Percentiles rank a stretch among this genome's conserved stretches.
Evolutionary conservation across 2,113 vertebrate species (phyloP).

Genomic region (Embiotoca jacksoni): DNA sequence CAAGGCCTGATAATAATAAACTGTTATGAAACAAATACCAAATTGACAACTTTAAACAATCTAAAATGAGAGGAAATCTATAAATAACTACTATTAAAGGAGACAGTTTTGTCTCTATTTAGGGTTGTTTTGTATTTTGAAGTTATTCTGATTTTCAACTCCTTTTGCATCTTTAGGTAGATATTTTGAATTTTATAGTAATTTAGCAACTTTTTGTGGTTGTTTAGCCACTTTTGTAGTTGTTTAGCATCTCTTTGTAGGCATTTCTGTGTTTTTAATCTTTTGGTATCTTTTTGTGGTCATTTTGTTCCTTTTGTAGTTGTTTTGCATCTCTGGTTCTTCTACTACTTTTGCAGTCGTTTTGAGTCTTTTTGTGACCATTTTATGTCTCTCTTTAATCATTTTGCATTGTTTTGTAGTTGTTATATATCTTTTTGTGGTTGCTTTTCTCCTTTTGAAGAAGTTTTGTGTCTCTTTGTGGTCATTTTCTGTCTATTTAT

Average conservation of each 20-base stretch:
- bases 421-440: background rate
- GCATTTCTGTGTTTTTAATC: background rate
- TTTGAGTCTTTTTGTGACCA: background rate
- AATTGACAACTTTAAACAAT: background rate
- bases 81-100: background rate
- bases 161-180: too few relatives aligned
- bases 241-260: background rate
- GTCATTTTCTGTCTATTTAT: background rate
- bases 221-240: rapidly evolving
- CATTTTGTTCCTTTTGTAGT: background rate
- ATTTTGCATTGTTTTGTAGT: background rate
- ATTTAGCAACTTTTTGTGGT: background rate
- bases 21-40: background rate
- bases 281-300: background rate
- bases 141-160: too few relatives aligned
- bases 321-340: background rate
- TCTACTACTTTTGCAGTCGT: background rate
- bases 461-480: background rate
- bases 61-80: background rate
- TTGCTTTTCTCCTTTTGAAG: background rate
- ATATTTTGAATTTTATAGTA: background rate
- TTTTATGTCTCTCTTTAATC: background rate
- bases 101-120: background rate
- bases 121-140: too few relatives aligned
- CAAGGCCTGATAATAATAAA: background rate